These are phyloP conservation scores for Amphiprion ocellaris DNA, from an alignment of 2,113 vertebrate species.

Conservation along the genomic window DNA sequence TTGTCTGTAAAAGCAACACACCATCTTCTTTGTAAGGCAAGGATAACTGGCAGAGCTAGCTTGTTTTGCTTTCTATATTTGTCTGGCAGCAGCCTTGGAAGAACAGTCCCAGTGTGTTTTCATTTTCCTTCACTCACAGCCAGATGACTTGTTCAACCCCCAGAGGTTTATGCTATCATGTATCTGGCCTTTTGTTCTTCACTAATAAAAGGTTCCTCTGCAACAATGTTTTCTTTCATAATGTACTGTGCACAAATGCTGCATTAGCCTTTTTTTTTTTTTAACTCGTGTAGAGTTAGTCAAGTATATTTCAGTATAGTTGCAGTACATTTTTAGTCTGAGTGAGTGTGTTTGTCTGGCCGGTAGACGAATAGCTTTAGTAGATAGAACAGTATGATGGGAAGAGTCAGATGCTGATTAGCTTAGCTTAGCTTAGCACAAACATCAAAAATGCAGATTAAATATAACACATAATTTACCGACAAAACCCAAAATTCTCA, in stretches of 20 bases:
- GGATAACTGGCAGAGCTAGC: conserved; percentile 44
- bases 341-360: background rate
- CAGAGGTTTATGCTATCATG: conserved; percentile 15
- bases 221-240: background rate
- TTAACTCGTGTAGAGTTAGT: background rate
- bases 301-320: background rate
- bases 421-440: too few relatives aligned
- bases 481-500: too few relatives aligned
- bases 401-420: too few relatives aligned
- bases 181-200: conserved; percentile 36
- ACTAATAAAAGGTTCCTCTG: conserved; percentile 5
- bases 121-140: conserved; percentile 32
- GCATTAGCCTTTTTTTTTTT: background rate
- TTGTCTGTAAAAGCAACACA: conserved; percentile 51
- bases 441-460: too few relatives aligned
- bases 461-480: too few relatives aligned
- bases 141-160: conserved; percentile 38
- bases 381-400: too few relatives aligned
- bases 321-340: too few relatives aligned
- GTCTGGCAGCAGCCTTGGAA: conserved; percentile 19
- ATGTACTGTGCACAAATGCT: conserved; percentile 5
- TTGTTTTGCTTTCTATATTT: conserved; percentile 33
- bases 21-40: conserved; percentile 30
- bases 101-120: conserved; percentile 10
- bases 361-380: too few relatives aligned